These are phyloP conservation scores for Ibycter americanus DNA, from an alignment of 2,797 vertebrate genomes.

Conservation along the genomic window DNA sequence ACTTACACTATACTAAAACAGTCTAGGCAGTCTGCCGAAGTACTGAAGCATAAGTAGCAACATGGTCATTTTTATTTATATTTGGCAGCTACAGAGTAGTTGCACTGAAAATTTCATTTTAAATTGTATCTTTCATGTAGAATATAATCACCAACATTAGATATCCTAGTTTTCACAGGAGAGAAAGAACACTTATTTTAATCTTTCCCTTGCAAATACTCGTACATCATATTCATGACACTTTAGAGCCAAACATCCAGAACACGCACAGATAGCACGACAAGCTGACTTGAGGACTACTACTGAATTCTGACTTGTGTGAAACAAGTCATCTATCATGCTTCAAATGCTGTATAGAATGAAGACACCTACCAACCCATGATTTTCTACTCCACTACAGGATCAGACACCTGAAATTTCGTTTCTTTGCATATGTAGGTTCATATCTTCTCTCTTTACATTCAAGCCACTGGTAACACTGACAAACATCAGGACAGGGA, in stretches of 20 bases:
- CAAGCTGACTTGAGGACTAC: background rate
- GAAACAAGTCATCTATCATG: accelerated
- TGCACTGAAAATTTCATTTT: background rate
- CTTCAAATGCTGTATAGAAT: accelerated
- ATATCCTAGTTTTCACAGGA: background rate
- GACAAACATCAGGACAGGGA: background rate
- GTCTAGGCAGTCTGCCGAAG: background rate
- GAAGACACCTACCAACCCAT: background rate
- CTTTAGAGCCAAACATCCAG: background rate
- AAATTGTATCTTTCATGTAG: background rate
- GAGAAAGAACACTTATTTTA: background rate
- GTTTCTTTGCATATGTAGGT: background rate
- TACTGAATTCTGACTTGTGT: background rate
- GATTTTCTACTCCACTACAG: background rate
- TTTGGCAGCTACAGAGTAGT: background rate
- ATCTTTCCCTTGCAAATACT: background rate
- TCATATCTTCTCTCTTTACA: background rate
- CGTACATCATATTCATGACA: accelerated
- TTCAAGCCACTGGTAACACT: background rate
- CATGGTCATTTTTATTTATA: background rate
- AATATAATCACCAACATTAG: background rate
- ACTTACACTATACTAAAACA: background rate
- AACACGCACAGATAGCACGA: accelerated
- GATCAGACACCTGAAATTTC: background rate
- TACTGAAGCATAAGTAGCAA: background rate